Evolutionary conservation across 2,113 vertebrate genomes (phyloP), one percentile per base, ranked within the genome.

Genomic region (Orthonyx spaldingii): DNA sequence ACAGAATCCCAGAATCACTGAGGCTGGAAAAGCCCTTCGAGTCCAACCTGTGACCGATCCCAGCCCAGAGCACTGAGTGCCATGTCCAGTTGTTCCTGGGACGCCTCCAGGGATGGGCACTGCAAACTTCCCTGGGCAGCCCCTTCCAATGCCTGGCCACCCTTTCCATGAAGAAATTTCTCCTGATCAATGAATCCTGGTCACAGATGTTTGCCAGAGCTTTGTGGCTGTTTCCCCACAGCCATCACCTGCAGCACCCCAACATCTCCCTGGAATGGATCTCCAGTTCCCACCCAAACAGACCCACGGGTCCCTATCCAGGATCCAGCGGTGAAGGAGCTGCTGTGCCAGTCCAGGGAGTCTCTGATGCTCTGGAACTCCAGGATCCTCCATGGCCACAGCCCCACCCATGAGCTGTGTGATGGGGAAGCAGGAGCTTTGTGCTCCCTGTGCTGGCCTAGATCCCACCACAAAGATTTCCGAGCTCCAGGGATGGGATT

Each of bases 191-290:
- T 16, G 1, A 8, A 14, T 42, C 44, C 63, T 56, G 60, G 41
- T 44, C 26, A 3, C 0, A 0, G 22, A 7, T 1, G 0, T 55
- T 68, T 37, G 26, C 65, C 22, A 41, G 35, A 18, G 16, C 0
- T 0, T 3, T 33, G 46, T 1, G 9, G 41, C 26, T 22, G 6
- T 39, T 53, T 57, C 16, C 42, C 33, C 17, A 13, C 0, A 27
- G 16, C 27, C 46, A 10, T 52, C 3, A 1, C 33, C 35, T 10
- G 28, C 59, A 84, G 44, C 24, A 22, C 0, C 10, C 47, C 10
- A 33, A 3, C 10, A 50, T 10, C 39, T 33, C 56, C 49, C 46
- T 47, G n/a, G 32, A n/a, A 59, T 6, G 35, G 21, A 9, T 59
- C 9, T 42, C 59, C 64, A 44, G 0, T 26, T 70, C 42, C 28